These are phyloP conservation scores for Drosophila flavopinicola DNA, from an alignment of 2,888 invertebrate species.

Conservation along the genomic window DNA sequence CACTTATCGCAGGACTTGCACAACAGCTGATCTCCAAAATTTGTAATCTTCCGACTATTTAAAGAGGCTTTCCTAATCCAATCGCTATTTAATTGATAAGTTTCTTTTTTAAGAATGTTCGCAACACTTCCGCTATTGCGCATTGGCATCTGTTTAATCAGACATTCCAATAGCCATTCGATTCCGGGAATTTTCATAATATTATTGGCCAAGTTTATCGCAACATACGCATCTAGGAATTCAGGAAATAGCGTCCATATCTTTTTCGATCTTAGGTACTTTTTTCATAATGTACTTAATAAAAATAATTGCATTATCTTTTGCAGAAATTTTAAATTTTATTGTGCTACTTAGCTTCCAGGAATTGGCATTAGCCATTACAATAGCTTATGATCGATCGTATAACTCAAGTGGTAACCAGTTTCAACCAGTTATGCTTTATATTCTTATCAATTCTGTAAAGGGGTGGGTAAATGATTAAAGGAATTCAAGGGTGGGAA, in stretches of 20 bases:
- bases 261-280: not conserved
- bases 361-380: conserved; percentile 19
- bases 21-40: not conserved
- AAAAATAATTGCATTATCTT: conserved; percentile 22
- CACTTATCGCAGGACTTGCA: not conserved
- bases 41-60: conserved; percentile 4
- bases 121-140: conserved; percentile 49
- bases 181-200: conserved; percentile 45
- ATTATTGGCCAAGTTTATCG: conserved; percentile 18
- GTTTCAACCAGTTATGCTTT: conserved; percentile 22
- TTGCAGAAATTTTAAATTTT: not conserved
- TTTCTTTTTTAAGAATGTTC: not conserved
- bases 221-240: not conserved
- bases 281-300: not conserved
- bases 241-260: conserved; percentile 9
- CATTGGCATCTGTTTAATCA: conserved; percentile 32
- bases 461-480: no score
- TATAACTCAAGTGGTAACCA: conserved; percentile 17
- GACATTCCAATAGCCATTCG: conserved; percentile 42
- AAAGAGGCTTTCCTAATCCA: conserved; percentile 16
- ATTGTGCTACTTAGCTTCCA: conserved; percentile 9
- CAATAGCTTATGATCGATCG: conserved; percentile 13
- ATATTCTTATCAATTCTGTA: conserved; percentile 26
- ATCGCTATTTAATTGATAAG: conserved; percentile 34
- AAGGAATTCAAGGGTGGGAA: no score